Base-by-base conservation (phyloP, 2,797 vertebrate genomes). In the Bufotes viridis region DNA sequence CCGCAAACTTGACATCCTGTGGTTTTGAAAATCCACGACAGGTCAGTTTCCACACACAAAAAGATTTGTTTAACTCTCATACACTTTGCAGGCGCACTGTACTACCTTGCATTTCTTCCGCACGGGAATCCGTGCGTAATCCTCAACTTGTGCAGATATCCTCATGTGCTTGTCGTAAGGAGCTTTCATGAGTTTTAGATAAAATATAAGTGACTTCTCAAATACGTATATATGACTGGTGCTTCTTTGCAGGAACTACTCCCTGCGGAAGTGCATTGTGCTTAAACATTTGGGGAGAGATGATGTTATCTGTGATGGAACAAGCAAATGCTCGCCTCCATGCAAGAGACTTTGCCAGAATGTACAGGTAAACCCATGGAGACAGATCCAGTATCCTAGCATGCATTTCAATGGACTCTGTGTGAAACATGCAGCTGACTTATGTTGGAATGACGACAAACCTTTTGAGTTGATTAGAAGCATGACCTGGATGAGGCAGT, bases 221-320 rank as follows among this genome's bases (percentile, higher is more conserved):
- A 26, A 26, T 9, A 26, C 10, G 0, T 69, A 26, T 69, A n/a
- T 55, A 2, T 78, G 15, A 69, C 42, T 26, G n/a, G 2, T 82
- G 24, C 24, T 82, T 78, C 88, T 84, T 88, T 86, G 53, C 92
- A 99, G 98, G 90, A 95, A 94, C 82, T 95, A 94, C 88, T 90
- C 93, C 17, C 75, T 99, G 4, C 90, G 90, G 76, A 95, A 92
- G 88, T 99, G 98, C 82, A 97, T 99, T n/a, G 95, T 99, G 93
- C 94, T 98, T 90, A 98, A 97, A 91, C 98, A 99, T 90, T 90
- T 99, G 85, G 96, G 96, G 67, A 97, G 96, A 91, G 97, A 96
- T n/a, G 94, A 95, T 1, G n/a, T n/a, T n/a, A 93, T 92, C 0
- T 92, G 86, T 72, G 88, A 93, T 1, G 92, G 92, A 65, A 88